Evolutionary conservation across 2,797 vertebrate species (phyloP), one percentile per base, ranked within the genome.

Genomic region (Peromyscus melanophrys): DNA sequence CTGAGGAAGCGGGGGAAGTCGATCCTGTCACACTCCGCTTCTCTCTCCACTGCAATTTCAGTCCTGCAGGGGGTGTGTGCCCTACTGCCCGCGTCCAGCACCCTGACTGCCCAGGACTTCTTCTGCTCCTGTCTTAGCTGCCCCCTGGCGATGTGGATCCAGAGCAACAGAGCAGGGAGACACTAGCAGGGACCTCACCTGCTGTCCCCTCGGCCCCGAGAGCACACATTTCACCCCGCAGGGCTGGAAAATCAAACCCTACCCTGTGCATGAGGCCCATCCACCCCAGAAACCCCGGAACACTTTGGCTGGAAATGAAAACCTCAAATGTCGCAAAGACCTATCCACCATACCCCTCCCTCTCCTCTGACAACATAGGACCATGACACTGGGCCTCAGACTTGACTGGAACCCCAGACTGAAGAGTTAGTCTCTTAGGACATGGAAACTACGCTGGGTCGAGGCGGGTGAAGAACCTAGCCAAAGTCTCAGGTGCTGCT

Each of bases 381-480:
- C 88, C 14, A 19, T 40, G 31, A 29, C 49, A 63, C 4, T 1
- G 4, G n/a, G 52, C 67, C 76, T 90, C 92, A 81, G 25, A 13
- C 52, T 65, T 69, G 37, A 57, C 23, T 81, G 14, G 19, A 63
- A 84, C 21, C 25, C 8, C 19, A 17, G 31, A n/a, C 19, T 40
- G 63, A 78, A 49, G 71, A 40, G 49, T 82, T 78, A 40, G 52
- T 85, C 37, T 84, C 13, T 3, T 13, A 59, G 69, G 37, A 27
- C 59, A 6, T 2, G 0, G 27, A 0, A 0, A 46, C 10, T 5
- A 27, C 37, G 2, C 5, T 3, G 85, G 69, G 17, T 34, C 34
- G n/a, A 34, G 12, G 8, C 91, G 78, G 43, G 52, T 23, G 34
- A 19, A 81, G 21, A 83, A 25, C 0, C 0, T 43, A 91, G 1